These are phyloP conservation scores for Rhagoletis pomonella DNA, from an alignment of 1,140 invertebrate species.

Conservation along the genomic window DNA sequence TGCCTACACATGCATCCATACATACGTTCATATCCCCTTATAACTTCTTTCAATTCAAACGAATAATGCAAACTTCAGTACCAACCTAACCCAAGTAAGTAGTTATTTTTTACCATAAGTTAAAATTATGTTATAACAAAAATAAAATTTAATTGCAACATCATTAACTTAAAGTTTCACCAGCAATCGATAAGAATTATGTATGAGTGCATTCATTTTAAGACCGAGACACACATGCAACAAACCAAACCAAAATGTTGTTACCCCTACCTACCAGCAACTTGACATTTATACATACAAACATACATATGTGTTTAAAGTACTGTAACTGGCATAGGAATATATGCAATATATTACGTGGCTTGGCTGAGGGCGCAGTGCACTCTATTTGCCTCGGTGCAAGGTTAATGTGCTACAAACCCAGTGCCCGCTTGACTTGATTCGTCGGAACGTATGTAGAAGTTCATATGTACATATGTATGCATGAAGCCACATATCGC, in stretches of 20 bases:
- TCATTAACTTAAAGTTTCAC: neutral
- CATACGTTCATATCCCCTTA: too few species aligned
- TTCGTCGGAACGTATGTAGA: neutral
- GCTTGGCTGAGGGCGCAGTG: conserved; percentile 32
- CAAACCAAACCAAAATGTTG: neutral
- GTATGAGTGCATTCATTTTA: neutral
- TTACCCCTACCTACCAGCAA: neutral
- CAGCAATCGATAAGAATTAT: neutral
- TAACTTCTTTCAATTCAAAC: too few species aligned
- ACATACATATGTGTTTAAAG: neutral
- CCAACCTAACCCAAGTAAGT: too few species aligned
- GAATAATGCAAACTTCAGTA: too few species aligned
- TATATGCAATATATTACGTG: neutral
- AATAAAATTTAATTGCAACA: neutral
- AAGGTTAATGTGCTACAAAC: conserved; percentile 50
- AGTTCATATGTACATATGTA: neutral
- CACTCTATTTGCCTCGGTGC: neutral
- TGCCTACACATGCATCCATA: too few species aligned
- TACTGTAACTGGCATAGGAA: neutral
- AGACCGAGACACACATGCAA: neutral
- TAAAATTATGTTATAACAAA: neutral
- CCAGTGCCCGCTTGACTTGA: conserved; percentile 27
- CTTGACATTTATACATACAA: conserved; percentile 28
- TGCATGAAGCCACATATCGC: neutral
- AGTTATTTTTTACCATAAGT: too few species aligned